A percentile compares a stretch with the other conserved stretches of the same genome.
These are phyloP conservation scores for Gila robusta DNA, from an alignment of 2,797 vertebrate genomes.

Conservation along the genomic window DNA sequence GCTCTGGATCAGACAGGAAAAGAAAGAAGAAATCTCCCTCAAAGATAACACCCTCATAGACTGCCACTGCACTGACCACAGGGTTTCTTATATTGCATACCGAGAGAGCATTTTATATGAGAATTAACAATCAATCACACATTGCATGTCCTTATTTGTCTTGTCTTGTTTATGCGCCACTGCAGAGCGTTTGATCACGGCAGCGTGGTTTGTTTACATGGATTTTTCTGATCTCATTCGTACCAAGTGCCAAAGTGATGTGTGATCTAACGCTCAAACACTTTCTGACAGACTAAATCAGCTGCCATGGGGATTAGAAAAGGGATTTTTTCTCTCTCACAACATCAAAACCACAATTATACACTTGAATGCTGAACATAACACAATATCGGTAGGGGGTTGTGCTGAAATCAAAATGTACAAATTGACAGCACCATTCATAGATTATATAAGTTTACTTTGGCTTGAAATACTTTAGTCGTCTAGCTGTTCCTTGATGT, in stretches of 20 bases:
- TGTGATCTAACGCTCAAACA: slow-evolving; percentile 48
- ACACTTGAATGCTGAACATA: neutral
- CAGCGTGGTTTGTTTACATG: slow-evolving; percentile 38
- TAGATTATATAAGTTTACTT: neutral
- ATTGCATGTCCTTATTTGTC: neutral
- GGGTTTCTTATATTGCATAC: neutral
- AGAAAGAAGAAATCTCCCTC: slow-evolving; percentile 21
- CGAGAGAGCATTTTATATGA: neutral
- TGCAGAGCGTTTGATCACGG: slow-evolving; percentile 26
- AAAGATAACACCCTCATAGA: neutral
- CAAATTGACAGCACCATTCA: neutral
- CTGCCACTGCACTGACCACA: slow-evolving; percentile 8
- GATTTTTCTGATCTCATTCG: slow-evolving; percentile 54
- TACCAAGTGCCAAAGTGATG: slow-evolving; percentile 51
- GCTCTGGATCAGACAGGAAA: slow-evolving; percentile 38
- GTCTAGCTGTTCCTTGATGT: neutral
- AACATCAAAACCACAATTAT: slow-evolving; percentile 11
- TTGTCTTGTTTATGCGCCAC: slow-evolving; percentile 11
- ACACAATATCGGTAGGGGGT: neutral
- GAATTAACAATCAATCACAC: slow-evolving; percentile 7
- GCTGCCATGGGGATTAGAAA: slow-evolving; percentile 1
- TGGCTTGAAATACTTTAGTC: neutral
- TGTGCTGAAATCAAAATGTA: neutral
- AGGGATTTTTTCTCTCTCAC: slow-evolving; percentile 1
- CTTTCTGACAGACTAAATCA: slow-evolving; percentile 39